Evolutionary conservation across 1,140 invertebrate genomes (phyloP).

Genomic region (Zaprionus africanus): DNA sequence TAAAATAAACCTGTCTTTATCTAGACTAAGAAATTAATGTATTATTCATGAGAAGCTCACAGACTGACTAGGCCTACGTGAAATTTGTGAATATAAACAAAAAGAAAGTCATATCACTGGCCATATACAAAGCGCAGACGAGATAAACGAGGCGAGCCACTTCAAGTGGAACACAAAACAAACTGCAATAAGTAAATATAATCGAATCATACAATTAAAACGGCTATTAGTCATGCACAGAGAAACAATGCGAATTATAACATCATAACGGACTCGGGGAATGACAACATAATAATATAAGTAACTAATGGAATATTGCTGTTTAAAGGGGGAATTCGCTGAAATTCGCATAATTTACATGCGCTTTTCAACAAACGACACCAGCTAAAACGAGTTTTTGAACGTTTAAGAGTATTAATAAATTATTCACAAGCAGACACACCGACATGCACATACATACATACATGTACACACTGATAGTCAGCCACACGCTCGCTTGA

Average conservation of each 20-base stretch:
- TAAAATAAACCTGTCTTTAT: conserved; percentile 8
- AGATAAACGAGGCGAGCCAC: conserved; percentile 44
- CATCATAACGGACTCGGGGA: conserved; percentile 16
- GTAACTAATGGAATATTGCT: conserved; percentile 15
- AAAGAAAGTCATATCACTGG: conserved; percentile 32
- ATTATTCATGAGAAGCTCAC: conserved; percentile 13
- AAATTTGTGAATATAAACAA: not conserved
- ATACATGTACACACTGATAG: not conserved
- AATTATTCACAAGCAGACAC: conserved; percentile 27
- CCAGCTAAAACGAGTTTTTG: conserved; percentile 36
- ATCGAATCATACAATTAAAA: conserved; percentile 41
- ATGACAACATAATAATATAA: conserved; percentile 35
- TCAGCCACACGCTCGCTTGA: conserved; percentile 47
- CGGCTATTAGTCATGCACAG: conserved; percentile 57
- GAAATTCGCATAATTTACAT: conserved; percentile 39
- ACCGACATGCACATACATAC: not conserved
- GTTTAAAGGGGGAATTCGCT: conserved; percentile 26
- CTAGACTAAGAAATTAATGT: conserved; percentile 2
- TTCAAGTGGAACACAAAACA: conserved; percentile 20
- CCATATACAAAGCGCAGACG: conserved; percentile 12
- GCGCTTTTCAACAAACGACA: not conserved
- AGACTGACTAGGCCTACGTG: conserved; percentile 16
- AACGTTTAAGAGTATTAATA: conserved; percentile 42
- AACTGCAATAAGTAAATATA: conserved; percentile 22
- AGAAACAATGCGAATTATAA: conserved; percentile 7